Evolutionary conservation across 2,888 invertebrate species (phyloP), one percentile per base, ranked within the genome.

Genomic region (Agrochola litura): DNA sequence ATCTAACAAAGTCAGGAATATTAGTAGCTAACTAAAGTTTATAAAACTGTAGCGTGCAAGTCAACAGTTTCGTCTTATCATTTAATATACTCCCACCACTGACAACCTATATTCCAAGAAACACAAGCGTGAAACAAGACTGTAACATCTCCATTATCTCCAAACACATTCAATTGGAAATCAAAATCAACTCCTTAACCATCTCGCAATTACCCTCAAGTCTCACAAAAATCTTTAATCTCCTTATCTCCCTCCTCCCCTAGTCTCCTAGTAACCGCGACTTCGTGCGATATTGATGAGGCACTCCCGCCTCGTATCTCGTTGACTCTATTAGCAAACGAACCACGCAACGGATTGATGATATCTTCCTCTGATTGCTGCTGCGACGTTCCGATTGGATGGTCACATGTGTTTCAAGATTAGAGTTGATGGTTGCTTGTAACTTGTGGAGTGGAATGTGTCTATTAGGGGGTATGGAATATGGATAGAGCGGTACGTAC

Each of bases 261-360:
- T 37, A 67, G 71, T 60, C 46, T 43, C 73, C 54, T 37, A 67
- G 73, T 56, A 76, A 72, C 73, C 78, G 70, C 77, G 83, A 68
- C 71, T 76, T 68, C 68, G 68, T 65, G 65, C 72, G 83, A 78
- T 86, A 87, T 83, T 85, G 84, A 87, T 87, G 86, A 77, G 83
- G 73, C 71, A 80, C 86, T 78, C 82, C 66, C 82, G 82, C 67
- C 77, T 73, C 81, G 83, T 81, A 75, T 82, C 83, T 81, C 84
- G 89, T 85, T 82, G 84, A 85, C 86, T 87, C 85, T 89, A 92
- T 92, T 90, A 92, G 89, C 86, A 90, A 91, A 90, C 90, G 88
- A 90, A 88, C 89, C 91, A 88, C 88, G 90, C 85, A 82, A 82
- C 76, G 79, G 84, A 90, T 90, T 86, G 84, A 89, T 89, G 89